These are phyloP conservation scores for Columba janthina DNA, from an alignment of 2,113 vertebrate species.

Conservation along the genomic window DNA sequence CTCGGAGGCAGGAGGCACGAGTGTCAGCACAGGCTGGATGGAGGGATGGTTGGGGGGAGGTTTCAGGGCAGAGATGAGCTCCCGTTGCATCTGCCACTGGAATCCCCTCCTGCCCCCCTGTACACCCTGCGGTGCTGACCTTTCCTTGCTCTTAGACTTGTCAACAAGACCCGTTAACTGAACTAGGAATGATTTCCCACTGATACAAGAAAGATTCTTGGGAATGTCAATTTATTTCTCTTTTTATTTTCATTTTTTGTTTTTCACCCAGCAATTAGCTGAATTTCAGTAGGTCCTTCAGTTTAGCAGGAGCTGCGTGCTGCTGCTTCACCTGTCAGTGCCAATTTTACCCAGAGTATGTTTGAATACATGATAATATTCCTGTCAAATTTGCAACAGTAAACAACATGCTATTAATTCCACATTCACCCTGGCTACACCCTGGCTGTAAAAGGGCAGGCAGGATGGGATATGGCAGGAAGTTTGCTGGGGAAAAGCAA, in stretches of 20 bases:
- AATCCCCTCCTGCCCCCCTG: neutral
- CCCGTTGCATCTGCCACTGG: neutral
- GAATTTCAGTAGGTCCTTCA: neutral
- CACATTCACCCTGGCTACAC: neutral
- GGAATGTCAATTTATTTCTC: neutral
- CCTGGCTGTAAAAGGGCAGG: neutral
- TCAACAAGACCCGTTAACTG: neutral
- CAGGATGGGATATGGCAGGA: neutral
- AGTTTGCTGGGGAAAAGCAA: neutral
- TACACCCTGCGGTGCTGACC: constrained; percentile 4
- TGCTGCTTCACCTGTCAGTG: neutral
- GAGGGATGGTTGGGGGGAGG: neutral
- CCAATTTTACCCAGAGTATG: neutral
- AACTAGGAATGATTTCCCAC: neutral
- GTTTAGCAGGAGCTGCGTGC: neutral
- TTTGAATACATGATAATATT: neutral
- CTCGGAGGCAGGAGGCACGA: constrained; percentile 21
- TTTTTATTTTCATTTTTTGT: neutral
- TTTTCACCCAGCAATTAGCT: neutral
- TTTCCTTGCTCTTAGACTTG: constrained; percentile 21
- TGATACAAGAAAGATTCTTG: neutral
- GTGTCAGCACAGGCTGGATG: neutral
- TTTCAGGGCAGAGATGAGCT: neutral
- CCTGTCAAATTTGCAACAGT: neutral
- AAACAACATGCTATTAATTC: neutral